Conservation (phyloP, 2,888 invertebrate species). For the Drosophila formosana region DNA sequence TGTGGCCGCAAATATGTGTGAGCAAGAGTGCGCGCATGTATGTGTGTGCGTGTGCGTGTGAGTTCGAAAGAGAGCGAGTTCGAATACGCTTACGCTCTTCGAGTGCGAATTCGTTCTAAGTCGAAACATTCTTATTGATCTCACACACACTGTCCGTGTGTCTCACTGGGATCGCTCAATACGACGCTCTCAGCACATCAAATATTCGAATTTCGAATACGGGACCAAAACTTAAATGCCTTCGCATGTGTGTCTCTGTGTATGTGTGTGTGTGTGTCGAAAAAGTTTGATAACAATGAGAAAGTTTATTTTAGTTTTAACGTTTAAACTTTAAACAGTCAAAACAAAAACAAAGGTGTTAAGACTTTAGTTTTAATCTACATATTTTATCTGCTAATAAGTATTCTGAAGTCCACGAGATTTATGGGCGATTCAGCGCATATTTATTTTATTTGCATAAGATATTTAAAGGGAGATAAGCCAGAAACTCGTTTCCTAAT, state of each 20-base stretch:
- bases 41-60: conserved; percentile 28
- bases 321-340: conserved; percentile 21
- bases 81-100: conserved; percentile 52
- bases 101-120: conserved; percentile 27
- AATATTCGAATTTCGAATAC: conserved; percentile 51
- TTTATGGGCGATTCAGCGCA: background rate
- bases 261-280: conserved; percentile 23
- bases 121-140: conserved; percentile 73
- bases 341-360: conserved; percentile 27
- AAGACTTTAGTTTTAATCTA: conserved; percentile 9
- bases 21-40: conserved; percentile 25
- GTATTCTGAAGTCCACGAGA: background rate
- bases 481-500: background rate
- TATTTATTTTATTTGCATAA: background rate
- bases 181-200: conserved; percentile 1
- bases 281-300: conserved; percentile 59
- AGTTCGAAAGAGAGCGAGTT: conserved; percentile 71
- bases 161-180: conserved; percentile 52
- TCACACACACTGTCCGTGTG: conserved; percentile 72
- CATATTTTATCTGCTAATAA: conserved; percentile 6
- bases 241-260: background rate
- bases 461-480: background rate
- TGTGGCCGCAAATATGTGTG: conserved; percentile 58
- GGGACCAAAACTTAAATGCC: background rate
- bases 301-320: conserved; percentile 41